Evolutionary conservation across 1,140 invertebrate genomes (phyloP).

Genomic region (Ceratina calcarata): DNA sequence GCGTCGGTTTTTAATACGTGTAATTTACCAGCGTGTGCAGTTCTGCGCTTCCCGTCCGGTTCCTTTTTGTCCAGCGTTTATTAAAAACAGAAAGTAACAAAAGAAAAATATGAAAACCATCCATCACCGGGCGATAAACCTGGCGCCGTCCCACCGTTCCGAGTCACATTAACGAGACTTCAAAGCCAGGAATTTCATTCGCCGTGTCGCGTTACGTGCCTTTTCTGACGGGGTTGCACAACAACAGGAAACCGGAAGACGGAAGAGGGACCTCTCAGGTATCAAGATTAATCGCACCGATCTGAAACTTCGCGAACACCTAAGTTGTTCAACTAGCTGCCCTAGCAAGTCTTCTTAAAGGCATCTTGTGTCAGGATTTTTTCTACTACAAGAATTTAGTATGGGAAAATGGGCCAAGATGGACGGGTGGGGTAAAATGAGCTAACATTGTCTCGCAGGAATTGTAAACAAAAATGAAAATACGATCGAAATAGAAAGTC

Average conservation of each 20-base stretch:
- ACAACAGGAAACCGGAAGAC: conserved; percentile 38
- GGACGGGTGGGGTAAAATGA: too few relatives aligned
- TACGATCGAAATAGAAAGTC: too few relatives aligned
- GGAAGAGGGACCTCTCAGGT: conserved; percentile 10
- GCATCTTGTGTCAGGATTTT: too few relatives aligned
- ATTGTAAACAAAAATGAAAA: too few relatives aligned
- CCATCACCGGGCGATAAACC: conserved; percentile 56
- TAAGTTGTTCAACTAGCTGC: too few relatives aligned
- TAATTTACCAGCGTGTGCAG: conserved; percentile 50
- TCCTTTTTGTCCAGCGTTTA: conserved; percentile 22
- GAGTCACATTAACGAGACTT: conserved; percentile 58
- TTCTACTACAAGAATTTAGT: too few relatives aligned
- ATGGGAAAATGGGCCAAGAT: too few relatives aligned
- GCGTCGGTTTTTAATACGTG: conserved; percentile 56
- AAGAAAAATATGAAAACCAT: conserved; percentile 59
- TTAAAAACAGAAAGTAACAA: conserved; percentile 36
- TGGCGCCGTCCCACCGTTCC: conserved; percentile 48
- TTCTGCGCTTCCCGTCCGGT: conserved; percentile 11
- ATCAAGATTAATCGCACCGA: conserved; percentile 27
- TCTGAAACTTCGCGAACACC: not conserved
- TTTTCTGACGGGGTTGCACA: conserved; percentile 29
- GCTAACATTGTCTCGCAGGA: too few relatives aligned
- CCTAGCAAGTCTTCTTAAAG: too few relatives aligned
- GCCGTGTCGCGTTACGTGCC: conserved; percentile 35
- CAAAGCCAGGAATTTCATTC: conserved; percentile 61